These are phyloP conservation scores for Parambassis ranga DNA, from an alignment of 2,797 vertebrate species.

Conservation along the genomic window DNA sequence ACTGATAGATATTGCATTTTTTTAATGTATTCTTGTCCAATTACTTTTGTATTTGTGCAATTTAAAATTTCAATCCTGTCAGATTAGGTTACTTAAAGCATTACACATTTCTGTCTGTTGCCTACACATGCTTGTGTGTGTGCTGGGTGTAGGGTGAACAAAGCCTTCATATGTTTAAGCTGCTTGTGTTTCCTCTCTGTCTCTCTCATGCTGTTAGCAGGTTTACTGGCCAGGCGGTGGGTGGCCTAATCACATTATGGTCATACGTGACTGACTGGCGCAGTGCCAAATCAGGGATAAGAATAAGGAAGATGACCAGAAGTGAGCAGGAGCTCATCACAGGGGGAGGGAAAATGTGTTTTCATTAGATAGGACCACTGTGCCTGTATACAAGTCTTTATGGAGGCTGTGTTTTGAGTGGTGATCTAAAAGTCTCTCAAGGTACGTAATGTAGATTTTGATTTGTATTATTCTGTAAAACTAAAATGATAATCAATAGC, in stretches of 20 bases:
- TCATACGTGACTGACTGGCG: conserved; percentile 54
- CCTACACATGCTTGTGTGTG: neutral
- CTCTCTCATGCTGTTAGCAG: conserved; percentile 55
- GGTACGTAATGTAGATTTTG: neutral
- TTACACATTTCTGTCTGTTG: neutral
- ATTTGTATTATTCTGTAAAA: neutral
- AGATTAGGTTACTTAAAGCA: neutral
- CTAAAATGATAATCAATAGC: neutral
- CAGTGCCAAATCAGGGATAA: conserved; percentile 60
- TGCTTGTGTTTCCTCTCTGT: conserved; percentile 15
- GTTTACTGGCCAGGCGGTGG: conserved; percentile 68
- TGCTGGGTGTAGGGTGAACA: conserved; percentile 7
- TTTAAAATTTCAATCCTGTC: neutral
- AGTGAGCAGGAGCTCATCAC: conserved; percentile 17
- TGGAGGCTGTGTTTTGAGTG: neutral
- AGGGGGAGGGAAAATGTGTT: neutral
- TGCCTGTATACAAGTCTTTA: neutral
- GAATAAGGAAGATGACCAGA: conserved; percentile 36
- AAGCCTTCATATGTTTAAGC: conserved; percentile 33
- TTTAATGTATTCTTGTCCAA: too few species aligned
- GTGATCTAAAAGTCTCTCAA: neutral
- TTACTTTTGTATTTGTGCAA: neutral
- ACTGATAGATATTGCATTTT: too few species aligned
- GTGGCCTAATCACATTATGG: conserved; percentile 74
- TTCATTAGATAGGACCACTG: neutral